phyloP scores from a whole-genome alignment of 2,113 vertebrate species.

The Felis catus region F.catus_Fca126_mat1.0 CM031414.1:76140001-76140500 shows the following conservation, averaged over 20 bases:
- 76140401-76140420: no score
- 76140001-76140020: neutral
- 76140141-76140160: neutral
- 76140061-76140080: neutral
- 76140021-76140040: neutral
- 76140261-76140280: no score
- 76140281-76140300: no score
- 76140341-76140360: no score
- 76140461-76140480: no score
- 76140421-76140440: no score
- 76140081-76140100: neutral
- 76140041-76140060: neutral
- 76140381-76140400: rapidly evolving
- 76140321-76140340: no score
- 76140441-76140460: no score
- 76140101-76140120: neutral
- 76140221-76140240: neutral
- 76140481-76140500: no score
- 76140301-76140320: no score
- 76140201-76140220: neutral
- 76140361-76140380: no score
- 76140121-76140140: neutral
- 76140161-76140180: neutral
- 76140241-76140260: neutral
- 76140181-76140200: neutral